Percentiles rank a stretch among this genome's conserved stretches.
These are phyloP conservation scores for Mythimna albipuncta DNA, from an alignment of 2,888 invertebrate genomes.

Conservation along the genomic window DNA sequence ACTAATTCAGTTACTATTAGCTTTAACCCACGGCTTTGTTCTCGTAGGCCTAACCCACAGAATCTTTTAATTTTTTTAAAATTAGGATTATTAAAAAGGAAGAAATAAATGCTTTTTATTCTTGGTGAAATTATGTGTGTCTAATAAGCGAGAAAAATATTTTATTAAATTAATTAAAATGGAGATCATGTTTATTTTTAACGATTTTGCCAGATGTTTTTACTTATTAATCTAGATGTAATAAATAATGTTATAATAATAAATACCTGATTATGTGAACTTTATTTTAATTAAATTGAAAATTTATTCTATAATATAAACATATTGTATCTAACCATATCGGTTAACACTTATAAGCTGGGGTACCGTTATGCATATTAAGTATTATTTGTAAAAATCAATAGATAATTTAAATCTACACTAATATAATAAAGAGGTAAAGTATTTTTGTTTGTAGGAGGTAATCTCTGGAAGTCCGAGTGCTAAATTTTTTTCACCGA, in stretches of 20 bases:
- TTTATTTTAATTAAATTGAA: slow-evolving; percentile 36
- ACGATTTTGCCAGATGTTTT: background rate
- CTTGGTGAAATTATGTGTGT: background rate
- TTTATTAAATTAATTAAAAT: no score
- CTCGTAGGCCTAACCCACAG: no score
- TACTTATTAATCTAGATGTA: background rate
- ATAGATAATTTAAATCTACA: background rate
- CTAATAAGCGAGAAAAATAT: no score
- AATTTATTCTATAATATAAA: slow-evolving; percentile 20
- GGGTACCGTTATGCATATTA: background rate
- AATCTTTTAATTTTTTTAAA: no score
- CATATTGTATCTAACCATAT: background rate
- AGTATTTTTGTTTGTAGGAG: no score
- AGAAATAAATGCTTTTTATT: no score
- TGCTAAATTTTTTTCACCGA: no score
- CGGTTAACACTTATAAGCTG: background rate
- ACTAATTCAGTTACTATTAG: no score
- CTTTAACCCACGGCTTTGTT: no score
- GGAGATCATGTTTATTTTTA: background rate
- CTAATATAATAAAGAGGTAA: no score
- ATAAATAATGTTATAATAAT: slow-evolving; percentile 23
- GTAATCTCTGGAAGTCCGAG: no score
- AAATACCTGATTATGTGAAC: slow-evolving; percentile 9
- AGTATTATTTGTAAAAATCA: background rate
- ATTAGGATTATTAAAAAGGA: no score